Percentiles rank a stretch among this genome's conserved stretches.
These are phyloP conservation scores for Cossypha caffra DNA, from an alignment of 2,797 vertebrate genomes.

Conservation along the genomic window DNA sequence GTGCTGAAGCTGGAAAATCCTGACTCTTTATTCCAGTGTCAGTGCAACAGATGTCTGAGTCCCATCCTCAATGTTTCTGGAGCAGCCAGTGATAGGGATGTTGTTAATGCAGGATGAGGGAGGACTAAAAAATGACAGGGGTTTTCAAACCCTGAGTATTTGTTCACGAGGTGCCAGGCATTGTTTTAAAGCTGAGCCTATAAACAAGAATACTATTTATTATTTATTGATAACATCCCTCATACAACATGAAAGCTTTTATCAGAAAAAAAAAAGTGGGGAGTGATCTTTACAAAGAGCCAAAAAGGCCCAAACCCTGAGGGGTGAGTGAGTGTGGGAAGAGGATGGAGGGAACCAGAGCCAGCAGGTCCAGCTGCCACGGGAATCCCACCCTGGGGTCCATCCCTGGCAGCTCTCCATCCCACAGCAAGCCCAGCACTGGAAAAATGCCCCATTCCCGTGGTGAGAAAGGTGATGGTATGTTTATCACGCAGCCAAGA, in stretches of 20 bases:
- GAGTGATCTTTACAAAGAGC: background rate
- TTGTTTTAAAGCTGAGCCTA: background rate
- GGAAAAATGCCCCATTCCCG: background rate
- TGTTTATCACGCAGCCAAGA: background rate
- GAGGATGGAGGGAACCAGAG: background rate
- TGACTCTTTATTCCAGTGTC: rapidly evolving
- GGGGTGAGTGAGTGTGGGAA: background rate
- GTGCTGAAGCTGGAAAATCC: background rate
- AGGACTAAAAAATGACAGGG: rapidly evolving
- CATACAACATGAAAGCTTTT: rapidly evolving
- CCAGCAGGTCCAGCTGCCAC: rapidly evolving
- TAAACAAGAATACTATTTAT: background rate
- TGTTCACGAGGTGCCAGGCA: background rate
- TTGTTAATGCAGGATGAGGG: background rate
- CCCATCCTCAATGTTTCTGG: background rate
- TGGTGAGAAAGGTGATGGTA: constrained; percentile 27
- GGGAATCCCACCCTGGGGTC: background rate
- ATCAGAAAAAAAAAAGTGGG: background rate
- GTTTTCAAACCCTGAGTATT: rapidly evolving
- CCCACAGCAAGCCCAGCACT: background rate
- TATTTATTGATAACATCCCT: background rate
- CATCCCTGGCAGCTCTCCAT: background rate
- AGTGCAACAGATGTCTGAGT: constrained; percentile 12
- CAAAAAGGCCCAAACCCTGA: rapidly evolving
- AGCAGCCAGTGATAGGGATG: background rate